Conservation (phyloP, 2,113 vertebrate genomes). For the Psilopsiagon aurifrons region DNA sequence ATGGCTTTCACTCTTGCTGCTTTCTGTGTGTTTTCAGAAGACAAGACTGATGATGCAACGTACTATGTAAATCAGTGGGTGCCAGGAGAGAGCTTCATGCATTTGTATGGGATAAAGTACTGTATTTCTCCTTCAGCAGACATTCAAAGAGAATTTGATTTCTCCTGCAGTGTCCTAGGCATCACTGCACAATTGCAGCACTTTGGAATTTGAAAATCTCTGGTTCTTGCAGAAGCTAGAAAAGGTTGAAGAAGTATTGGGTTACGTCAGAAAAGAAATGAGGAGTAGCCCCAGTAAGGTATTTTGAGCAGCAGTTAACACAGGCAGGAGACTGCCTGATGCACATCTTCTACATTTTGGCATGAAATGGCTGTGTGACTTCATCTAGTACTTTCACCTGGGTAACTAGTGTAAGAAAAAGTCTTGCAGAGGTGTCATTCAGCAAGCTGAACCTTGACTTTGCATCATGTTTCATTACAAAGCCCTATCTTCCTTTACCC, state of each 20-base stretch:
- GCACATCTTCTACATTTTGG: neutral
- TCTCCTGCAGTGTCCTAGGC: neutral
- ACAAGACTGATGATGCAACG: neutral
- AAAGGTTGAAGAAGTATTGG: neutral
- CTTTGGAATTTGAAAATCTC: neutral
- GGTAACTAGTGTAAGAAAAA: neutral
- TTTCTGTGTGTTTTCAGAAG: neutral
- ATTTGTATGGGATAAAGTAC: neutral
- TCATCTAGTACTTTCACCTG: neutral
- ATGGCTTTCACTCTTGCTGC: neutral
- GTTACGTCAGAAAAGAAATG: neutral
- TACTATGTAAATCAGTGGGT: neutral
- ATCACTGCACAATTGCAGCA: neutral
- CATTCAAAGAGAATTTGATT: neutral
- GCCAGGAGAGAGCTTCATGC: neutral
- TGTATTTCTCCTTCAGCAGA: neutral
- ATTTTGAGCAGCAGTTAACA: neutral
- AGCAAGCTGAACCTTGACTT: neutral
- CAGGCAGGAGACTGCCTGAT: neutral
- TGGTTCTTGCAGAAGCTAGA: neutral
- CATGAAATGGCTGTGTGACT: neutral
- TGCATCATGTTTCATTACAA: neutral
- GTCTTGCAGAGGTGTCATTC: neutral
- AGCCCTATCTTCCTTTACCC: accelerated
- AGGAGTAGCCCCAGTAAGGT: neutral